Conservation (phyloP, 2,888 invertebrate genomes). For the Augiades crinisus region DNA sequence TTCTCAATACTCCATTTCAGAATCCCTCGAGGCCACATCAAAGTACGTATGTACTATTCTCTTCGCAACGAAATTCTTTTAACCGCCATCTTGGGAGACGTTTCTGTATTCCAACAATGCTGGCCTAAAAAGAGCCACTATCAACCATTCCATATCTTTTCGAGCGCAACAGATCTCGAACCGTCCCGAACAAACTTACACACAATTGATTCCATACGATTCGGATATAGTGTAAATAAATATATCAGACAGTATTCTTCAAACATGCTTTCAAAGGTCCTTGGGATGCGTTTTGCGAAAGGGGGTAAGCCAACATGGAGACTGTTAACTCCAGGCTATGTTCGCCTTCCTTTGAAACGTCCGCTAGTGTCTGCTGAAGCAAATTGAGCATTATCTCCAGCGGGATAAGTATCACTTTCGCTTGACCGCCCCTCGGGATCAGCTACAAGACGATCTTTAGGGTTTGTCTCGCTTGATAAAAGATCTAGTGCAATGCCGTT, state of each 20-base stretch:
- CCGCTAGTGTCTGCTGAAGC: constrained; percentile 11
- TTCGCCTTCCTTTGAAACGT: constrained; percentile 38
- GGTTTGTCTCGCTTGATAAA: constrained; percentile 22
- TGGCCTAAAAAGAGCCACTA: constrained; percentile 1
- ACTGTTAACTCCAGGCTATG: constrained; percentile 43
- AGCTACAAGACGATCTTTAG: constrained; percentile 19
- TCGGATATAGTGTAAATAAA: constrained; percentile 30
- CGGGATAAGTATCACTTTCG: constrained; percentile 21
- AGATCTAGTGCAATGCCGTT: constrained; percentile 23
- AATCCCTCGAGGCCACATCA: no score
- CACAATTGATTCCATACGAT: constrained; percentile 27
- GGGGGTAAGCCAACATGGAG: constrained; percentile 43
- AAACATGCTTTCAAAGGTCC: constrained; percentile 23
- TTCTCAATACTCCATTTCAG: no score
- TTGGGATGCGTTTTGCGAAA: constrained; percentile 36
- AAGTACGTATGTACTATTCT: no score
- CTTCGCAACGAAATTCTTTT: no score
- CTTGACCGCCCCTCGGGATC: constrained; percentile 6
- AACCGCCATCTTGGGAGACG: no score
- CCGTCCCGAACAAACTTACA: constrained; percentile 18
- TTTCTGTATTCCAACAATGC: neutral
- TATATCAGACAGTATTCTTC: constrained; percentile 26
- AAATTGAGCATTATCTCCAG: constrained; percentile 13
- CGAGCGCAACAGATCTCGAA: constrained; percentile 16
- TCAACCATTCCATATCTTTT: constrained; percentile 4